Conservation (phyloP, 2,113 vertebrate genomes). For the Neoarius graeffei region DNA sequence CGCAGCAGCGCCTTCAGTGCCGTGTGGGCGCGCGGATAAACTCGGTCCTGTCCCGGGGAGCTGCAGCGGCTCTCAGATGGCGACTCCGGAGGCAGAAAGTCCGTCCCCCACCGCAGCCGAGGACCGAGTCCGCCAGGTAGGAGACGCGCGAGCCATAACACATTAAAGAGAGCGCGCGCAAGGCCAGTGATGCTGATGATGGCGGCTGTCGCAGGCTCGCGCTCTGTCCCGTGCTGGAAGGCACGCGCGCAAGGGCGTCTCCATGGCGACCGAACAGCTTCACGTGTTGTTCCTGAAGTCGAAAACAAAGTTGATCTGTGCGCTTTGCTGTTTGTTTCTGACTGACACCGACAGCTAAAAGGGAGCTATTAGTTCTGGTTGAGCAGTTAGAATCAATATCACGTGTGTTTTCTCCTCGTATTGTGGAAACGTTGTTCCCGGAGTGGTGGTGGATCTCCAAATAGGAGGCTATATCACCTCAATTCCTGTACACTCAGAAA, state of each 20-base stretch:
- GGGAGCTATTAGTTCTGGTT: background rate
- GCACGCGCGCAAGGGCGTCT: background rate
- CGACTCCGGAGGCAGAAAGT: conserved; percentile 66
- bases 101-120: conserved; percentile 62
- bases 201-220: background rate
- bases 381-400: background rate
- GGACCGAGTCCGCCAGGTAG: conserved; percentile 73
- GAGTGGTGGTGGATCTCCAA: background rate
- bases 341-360: background rate
- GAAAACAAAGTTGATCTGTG: background rate
- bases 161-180: background rate
- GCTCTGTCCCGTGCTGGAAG: background rate
- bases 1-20: background rate
- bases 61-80: conserved; percentile 59
- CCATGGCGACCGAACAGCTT: background rate
- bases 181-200: background rate
- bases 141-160: background rate
- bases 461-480: background rate
- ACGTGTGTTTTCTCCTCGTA: background rate
- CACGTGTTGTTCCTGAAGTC: background rate
- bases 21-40: background rate
- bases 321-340: background rate
- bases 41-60: background rate
- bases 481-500: background rate
- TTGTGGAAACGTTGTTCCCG: background rate